Evolutionary conservation across 2,797 vertebrate species (phyloP).

Genomic region (Phaenicophaeus curvirostris): DNA sequence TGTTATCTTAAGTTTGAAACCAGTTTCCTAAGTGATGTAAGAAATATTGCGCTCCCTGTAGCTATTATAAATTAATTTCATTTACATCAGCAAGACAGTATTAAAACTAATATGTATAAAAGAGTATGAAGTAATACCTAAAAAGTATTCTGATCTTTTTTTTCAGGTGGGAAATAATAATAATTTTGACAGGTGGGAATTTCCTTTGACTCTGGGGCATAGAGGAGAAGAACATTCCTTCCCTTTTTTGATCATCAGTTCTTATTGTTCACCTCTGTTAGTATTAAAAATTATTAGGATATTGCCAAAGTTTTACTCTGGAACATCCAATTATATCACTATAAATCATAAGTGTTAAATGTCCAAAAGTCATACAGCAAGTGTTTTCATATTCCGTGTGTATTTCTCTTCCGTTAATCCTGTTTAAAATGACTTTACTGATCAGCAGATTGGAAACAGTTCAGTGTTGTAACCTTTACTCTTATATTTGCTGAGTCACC

Average conservation of each 20-base stretch:
- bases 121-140: background rate
- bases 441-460: background rate
- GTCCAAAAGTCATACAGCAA: background rate
- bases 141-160: background rate
- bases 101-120: background rate
- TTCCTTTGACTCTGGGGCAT: background rate
- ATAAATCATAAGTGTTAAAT: background rate
- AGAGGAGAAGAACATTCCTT: background rate
- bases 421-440: background rate
- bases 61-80: background rate
- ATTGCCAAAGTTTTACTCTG: background rate
- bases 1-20: background rate
- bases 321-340: background rate
- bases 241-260: background rate
- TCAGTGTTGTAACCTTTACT: background rate
- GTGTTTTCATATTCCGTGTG: background rate
- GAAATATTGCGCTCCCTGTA: background rate
- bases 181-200: constrained; percentile 12
- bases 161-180: constrained; percentile 9
- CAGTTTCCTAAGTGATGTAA: background rate
- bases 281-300: background rate
- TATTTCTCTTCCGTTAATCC: background rate
- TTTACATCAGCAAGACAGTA: background rate
- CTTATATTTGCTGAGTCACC: background rate
- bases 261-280: background rate